Percentiles rank a stretch among this genome's conserved stretches.
phyloP scores from a whole-genome alignment of 1,140 invertebrate species.

The Tetramorium parvispinum region DNA sequence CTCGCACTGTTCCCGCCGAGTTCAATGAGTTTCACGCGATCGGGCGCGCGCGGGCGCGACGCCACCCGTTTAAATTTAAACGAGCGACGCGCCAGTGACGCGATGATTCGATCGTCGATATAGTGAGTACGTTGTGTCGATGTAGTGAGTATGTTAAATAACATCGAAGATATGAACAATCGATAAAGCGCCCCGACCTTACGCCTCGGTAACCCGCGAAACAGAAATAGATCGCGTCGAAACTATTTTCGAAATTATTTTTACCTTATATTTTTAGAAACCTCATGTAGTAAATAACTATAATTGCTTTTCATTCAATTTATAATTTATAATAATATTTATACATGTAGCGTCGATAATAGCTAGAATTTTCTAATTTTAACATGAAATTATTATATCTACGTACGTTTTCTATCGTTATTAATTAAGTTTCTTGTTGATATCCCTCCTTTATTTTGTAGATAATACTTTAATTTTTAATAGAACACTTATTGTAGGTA shows the following conservation, averaged over 20 bases:
- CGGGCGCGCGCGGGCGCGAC: slow-evolving; percentile 65
- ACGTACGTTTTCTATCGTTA: neutral
- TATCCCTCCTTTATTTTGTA: neutral
- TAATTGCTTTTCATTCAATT: neutral
- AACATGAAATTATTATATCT: neutral
- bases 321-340: too few species aligned
- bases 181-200: slow-evolving; percentile 31
- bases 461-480: neutral
- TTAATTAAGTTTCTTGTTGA: neutral
- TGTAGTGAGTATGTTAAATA: slow-evolving; percentile 27
- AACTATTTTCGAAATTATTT: slow-evolving; percentile 23
- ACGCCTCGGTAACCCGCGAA: neutral
- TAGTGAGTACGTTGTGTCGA: neutral
- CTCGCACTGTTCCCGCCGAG: slow-evolving; percentile 62
- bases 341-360: neutral
- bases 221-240: neutral
- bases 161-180: slow-evolving; percentile 28
- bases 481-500: neutral
- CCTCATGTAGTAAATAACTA: neutral
- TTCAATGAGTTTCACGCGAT: slow-evolving; percentile 79
- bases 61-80: slow-evolving; percentile 77
- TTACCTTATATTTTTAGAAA: neutral
- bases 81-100: slow-evolving; percentile 9
- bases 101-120: slow-evolving; percentile 30
- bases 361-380: neutral